These are phyloP conservation scores for Onychomys arenicola DNA, from an alignment of 2,797 vertebrate genomes.

Conservation along the genomic window DNA sequence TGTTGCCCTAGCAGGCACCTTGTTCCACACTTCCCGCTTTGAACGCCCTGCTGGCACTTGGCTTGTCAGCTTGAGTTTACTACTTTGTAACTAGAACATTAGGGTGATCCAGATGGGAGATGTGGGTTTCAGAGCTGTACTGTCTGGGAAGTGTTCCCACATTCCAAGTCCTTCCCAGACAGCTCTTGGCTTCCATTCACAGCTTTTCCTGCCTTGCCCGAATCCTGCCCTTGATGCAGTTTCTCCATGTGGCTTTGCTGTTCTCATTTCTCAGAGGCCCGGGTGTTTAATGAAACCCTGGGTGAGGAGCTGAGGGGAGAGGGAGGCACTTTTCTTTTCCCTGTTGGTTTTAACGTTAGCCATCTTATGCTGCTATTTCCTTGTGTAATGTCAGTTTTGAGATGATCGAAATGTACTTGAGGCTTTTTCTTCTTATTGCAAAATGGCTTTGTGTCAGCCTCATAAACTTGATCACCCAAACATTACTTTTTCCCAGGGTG, in stretches of 20 bases:
- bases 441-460: constrained; percentile 81
- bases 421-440: constrained; percentile 72
- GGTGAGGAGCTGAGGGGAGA: constrained; percentile 66
- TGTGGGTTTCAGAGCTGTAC: constrained; percentile 37
- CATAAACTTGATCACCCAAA: constrained; percentile 72
- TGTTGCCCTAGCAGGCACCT: constrained; percentile 7
- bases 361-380: constrained; percentile 84
- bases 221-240: constrained; percentile 77
- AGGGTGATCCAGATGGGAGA: neutral
- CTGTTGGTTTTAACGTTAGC: constrained; percentile 62
- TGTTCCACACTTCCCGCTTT: constrained; percentile 42
- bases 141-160: neutral
- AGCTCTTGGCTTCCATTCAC: constrained; percentile 62
- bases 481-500: constrained; percentile 65
- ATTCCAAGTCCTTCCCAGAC: constrained; percentile 22
- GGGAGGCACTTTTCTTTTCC: neutral
- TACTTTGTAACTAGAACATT: constrained; percentile 62
- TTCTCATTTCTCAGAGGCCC: constrained; percentile 76
- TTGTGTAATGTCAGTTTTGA: constrained; percentile 78
- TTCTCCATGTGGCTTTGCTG: constrained; percentile 77
- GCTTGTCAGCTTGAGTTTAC: constrained; percentile 76
- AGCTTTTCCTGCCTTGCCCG: constrained; percentile 73
- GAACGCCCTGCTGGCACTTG: constrained; percentile 74
- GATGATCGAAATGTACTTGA: constrained; percentile 73
- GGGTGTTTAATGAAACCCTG: constrained; percentile 64